Base-by-base conservation (phyloP, 1,140 invertebrate genomes). In the Eumaeus atala region DNA sequence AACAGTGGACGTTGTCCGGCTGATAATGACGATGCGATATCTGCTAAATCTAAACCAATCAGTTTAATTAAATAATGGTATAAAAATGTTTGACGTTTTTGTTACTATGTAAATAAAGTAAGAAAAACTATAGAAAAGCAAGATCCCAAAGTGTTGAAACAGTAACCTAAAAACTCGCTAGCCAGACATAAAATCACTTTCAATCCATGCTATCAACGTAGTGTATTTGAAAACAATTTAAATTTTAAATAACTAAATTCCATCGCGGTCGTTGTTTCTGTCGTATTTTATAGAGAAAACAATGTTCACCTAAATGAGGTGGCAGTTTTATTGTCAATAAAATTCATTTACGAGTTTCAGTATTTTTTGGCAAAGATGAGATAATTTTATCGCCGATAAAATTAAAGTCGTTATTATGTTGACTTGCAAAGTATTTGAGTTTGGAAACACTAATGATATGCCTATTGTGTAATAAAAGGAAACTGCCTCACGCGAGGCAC, bases 201-300 rank as follows among this genome's bases (percentile, higher is more conserved):
- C 16, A 44, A 16, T 44, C 40, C 17, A 44, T 5, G 17, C 40
- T 44, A 44, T 28, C 21, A 28, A 28, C 40, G 12, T 16, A 16
- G 40, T 28, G 21, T 28, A 28, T 17, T 44, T 17, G n/a, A 16
- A 44, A 44, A 44, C 40, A 44, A 44, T 44, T 44, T 44, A 44
- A 44, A 44, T 16, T 44, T 44, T 14, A 44, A 44, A 42, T 42
- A 42, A 44, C 12, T 44, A 44, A 44, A 9, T 17, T 44, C 40
- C 14, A 44, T 18, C 17, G 40, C 16, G 40, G 17, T 9, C 40
- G 12, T 44, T 44, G 40, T 44, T 44, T 16, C 12, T 28, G 21
- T 28, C 40, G 40, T 44, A 44, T 44, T 44, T 44, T 44, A 44
- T 44, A 44, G 40, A 44, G 14, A 44, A 44, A 44, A 44, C 40